A percentile compares a stretch with the other conserved stretches of the same genome.
Evolutionary conservation across 2,797 vertebrate genomes (phyloP).

Genomic region (Mormyrus hasselquistii): DNA sequence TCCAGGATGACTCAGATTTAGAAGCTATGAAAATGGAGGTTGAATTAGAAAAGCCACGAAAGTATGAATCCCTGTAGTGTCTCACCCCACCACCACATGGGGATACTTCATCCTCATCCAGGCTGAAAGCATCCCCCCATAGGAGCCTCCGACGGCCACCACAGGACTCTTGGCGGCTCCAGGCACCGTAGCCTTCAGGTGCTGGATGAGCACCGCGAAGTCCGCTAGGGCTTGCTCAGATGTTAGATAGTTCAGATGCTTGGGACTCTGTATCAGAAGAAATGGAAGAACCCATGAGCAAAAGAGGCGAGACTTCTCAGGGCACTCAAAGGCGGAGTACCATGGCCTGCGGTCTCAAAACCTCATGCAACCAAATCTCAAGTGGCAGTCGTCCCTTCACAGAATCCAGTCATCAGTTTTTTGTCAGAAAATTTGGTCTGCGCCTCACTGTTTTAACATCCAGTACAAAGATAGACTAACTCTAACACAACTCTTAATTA

Average conservation of each 20-base stretch:
- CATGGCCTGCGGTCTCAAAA: not conserved
- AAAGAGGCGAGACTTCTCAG: not conserved
- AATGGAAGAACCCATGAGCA: not conserved
- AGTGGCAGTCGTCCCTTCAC: not conserved
- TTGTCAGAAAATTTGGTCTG: not conserved
- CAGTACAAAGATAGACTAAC: not conserved
- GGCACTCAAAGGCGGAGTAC: not conserved
- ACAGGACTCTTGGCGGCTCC: slow-evolving; percentile 74
- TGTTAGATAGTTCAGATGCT: slow-evolving; percentile 84
- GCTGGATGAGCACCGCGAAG: slow-evolving; percentile 77
- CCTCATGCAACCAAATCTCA: not conserved
- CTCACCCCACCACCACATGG: slow-evolving; percentile 80
- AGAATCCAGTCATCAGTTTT: not conserved
- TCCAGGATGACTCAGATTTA: not conserved
- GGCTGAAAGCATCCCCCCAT: slow-evolving; percentile 90
- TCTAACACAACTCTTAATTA: not conserved
- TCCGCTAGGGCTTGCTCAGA: slow-evolving; percentile 92
- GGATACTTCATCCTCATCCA: slow-evolving; percentile 99
- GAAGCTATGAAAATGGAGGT: not conserved
- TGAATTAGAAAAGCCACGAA: not conserved
- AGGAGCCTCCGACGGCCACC: slow-evolving; percentile 86
- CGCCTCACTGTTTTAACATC: not conserved
- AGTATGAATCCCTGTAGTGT: not conserved
- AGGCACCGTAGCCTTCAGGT: slow-evolving; percentile 61
- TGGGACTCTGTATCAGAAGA: slow-evolving; percentile 67